phyloP scores from a whole-genome alignment of 2,888 invertebrate species.

The Lasioglossum lativentre region DNA sequence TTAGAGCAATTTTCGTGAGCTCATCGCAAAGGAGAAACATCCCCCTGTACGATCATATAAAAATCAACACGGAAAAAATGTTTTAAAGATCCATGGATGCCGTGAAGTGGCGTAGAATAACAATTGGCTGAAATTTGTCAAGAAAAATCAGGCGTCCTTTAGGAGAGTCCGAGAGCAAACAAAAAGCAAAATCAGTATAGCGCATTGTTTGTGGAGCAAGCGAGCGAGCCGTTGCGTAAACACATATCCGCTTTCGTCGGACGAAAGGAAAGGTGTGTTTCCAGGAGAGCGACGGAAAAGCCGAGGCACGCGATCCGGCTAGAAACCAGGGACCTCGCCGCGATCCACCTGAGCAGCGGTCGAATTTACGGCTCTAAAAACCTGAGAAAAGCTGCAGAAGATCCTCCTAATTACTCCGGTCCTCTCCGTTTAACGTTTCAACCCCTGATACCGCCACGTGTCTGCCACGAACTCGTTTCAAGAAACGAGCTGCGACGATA shows the following conservation, averaged over 20 bases:
- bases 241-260: conserved; percentile 27
- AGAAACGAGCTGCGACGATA: neutral
- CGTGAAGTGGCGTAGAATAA: neutral
- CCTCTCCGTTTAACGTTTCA: neutral
- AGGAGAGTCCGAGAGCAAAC: neutral
- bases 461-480: neutral
- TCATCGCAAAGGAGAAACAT: neutral
- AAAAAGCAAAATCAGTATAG: conserved; percentile 28
- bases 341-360: neutral
- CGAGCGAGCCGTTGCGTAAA: conserved; percentile 4
- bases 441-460: neutral
- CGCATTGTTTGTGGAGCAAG: conserved; percentile 23
- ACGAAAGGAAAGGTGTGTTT: conserved; percentile 51
- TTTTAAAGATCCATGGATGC: neutral
- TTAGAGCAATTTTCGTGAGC: too few species aligned
- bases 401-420: neutral
- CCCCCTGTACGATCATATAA: neutral
- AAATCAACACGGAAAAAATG: neutral
- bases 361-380: neutral
- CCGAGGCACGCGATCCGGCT: conserved; percentile 26
- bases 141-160: neutral
- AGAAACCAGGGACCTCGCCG: neutral
- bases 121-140: neutral
- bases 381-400: neutral
- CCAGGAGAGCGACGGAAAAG: conserved; percentile 25